Conservation (phyloP, 2,797 vertebrate genomes). For the Parauchenoglanis punctatus region DNA sequence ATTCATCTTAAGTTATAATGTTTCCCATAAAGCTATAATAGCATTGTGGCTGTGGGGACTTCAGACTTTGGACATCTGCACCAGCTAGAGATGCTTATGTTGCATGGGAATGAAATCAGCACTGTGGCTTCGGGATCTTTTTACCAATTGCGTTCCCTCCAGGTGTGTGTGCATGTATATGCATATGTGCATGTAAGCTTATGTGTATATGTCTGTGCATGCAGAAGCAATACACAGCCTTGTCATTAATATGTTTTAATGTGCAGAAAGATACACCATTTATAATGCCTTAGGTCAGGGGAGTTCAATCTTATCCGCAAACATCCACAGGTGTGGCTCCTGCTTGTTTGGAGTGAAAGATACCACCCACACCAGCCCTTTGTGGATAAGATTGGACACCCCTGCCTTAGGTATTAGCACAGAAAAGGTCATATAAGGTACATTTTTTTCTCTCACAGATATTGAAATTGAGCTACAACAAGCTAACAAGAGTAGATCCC, state of each 20-base stretch:
- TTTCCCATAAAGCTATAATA: conserved; percentile 75
- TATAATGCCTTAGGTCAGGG: not conserved
- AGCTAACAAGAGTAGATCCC: conserved; percentile 70
- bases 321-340: not conserved
- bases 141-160: conserved; percentile 76
- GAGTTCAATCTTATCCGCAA: not conserved
- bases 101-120: conserved; percentile 80
- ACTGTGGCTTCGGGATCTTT: conserved; percentile 74
- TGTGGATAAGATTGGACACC: not conserved
- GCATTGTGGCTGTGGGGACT: conserved; percentile 72
- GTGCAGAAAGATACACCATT: not conserved
- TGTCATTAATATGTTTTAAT: conserved; percentile 13
- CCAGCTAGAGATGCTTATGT: conserved; percentile 82
- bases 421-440: conserved; percentile 2
- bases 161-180: conserved; percentile 67
- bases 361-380: not conserved
- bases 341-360: not conserved
- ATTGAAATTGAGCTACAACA: conserved; percentile 84
- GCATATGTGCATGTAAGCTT: not conserved
- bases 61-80: conserved; percentile 73
- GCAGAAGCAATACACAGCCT: not conserved
- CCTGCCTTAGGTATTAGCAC: not conserved
- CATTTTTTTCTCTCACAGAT: conserved; percentile 64
- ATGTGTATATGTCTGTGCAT: conserved; percentile 4
- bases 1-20: not conserved